phyloP scores from a whole-genome alignment of 2,888 invertebrate species.

The Alsophila aescularia region DNA sequence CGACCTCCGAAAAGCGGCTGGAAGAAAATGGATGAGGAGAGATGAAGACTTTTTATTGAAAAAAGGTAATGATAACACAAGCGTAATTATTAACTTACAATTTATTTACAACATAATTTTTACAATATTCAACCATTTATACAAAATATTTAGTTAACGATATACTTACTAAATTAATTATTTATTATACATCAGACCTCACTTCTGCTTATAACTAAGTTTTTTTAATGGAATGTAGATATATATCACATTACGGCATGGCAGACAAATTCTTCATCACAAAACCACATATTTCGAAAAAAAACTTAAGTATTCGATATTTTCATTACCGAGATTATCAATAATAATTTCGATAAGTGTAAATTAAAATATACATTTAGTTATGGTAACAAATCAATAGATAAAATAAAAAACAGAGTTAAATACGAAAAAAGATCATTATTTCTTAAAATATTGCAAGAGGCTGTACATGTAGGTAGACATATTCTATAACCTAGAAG shows the following conservation, averaged over 20 bases:
- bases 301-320: slow-evolving; percentile 36
- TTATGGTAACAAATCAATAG: slow-evolving; percentile 75
- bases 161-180: slow-evolving; percentile 71
- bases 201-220: slow-evolving; percentile 70
- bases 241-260: slow-evolving; percentile 76
- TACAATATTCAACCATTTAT: slow-evolving; percentile 83
- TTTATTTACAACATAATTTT: slow-evolving; percentile 84
- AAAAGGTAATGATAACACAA: slow-evolving; percentile 40
- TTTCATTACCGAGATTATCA: slow-evolving; percentile 35
- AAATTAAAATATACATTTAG: slow-evolving; percentile 65
- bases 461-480: slow-evolving; percentile 10
- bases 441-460: slow-evolving; percentile 19
- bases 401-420: slow-evolving; percentile 32
- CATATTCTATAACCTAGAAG: slow-evolving; percentile 10
- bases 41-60: slow-evolving; percentile 8
- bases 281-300: slow-evolving; percentile 45
- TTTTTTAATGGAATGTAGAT: slow-evolving; percentile 67
- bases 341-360: slow-evolving; percentile 54
- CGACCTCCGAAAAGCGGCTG: too few species aligned
- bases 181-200: slow-evolving; percentile 80
- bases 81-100: slow-evolving; percentile 72
- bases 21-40: too few species aligned
- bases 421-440: slow-evolving; percentile 20
- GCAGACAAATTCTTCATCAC: slow-evolving; percentile 59
- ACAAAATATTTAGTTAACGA: slow-evolving; percentile 83